A percentile compares a stretch with the other conserved stretches of the same genome.
Conservation (phyloP, 2,888 invertebrate genomes). For the Eledone cirrhosa region DNA sequence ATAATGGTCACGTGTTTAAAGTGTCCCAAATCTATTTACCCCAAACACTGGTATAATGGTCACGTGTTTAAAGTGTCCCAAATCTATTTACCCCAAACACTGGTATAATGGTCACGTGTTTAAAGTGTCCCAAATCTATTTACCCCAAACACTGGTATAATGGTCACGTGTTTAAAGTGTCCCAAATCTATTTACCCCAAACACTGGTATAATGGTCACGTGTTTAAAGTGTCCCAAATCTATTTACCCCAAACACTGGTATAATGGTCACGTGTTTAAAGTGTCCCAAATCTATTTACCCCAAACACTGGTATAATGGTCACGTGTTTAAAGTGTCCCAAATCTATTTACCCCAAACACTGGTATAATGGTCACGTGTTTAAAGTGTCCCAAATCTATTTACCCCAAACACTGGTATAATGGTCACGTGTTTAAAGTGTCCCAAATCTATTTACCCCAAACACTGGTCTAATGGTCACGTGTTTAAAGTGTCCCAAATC, state of each 20-base stretch:
- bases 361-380: background rate
- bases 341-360: slow-evolving; percentile 30
- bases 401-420: no score
- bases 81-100: slow-evolving; percentile 30
- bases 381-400: slow-evolving; percentile 21
- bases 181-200: slow-evolving; percentile 29
- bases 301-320: no score
- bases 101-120: background rate
- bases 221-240: background rate
- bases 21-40: slow-evolving; percentile 28
- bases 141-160: no score
- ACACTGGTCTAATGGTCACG: no score
- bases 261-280: background rate
- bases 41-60: no score
- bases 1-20: background rate
- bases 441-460: slow-evolving; percentile 29
- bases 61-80: background rate
- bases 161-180: background rate
- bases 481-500: background rate
- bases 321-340: background rate
- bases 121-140: slow-evolving; percentile 21
- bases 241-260: slow-evolving; percentile 31
- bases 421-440: background rate
- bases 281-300: slow-evolving; percentile 28
- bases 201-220: no score